Conservation (phyloP, 2,888 invertebrate genomes). For the Argynnis bischoffii region DNA sequence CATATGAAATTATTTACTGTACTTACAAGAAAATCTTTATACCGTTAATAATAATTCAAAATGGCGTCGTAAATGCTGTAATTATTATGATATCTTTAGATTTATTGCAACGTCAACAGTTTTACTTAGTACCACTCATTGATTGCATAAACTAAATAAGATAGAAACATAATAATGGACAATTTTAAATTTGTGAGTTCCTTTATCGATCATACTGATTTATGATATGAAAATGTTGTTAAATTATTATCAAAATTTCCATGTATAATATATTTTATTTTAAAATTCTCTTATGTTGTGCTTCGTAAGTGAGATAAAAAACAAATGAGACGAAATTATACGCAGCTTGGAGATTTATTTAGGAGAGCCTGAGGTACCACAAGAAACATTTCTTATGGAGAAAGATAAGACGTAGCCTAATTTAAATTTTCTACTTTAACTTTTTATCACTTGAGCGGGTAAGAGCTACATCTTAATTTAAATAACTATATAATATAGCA, state of each 20-base stretch:
- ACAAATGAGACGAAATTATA: constrained; percentile 21
- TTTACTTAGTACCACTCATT: no score
- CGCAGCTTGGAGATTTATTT: constrained; percentile 29
- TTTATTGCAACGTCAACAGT: no score
- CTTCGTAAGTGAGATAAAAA: constrained; percentile 15
- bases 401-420: constrained; percentile 34
- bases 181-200: no score
- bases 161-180: no score
- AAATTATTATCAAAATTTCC: background rate
- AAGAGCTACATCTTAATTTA: constrained; percentile 4
- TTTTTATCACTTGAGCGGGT: constrained; percentile 10
- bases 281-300: constrained; percentile 14
- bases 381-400: constrained; percentile 32
- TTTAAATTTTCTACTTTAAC: constrained; percentile 28
- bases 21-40: no score
- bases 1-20: no score
- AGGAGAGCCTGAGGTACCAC: constrained; percentile 32
- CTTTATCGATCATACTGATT: no score
- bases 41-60: no score
- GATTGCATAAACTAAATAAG: no score
- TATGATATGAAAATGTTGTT: no score
- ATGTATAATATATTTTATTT: background rate
- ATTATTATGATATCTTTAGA: no score
- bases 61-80: no score
- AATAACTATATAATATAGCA: constrained; percentile 3